Base-by-base conservation (phyloP, 2,797 vertebrate species). In the Notamacropus eugenii region DNA sequence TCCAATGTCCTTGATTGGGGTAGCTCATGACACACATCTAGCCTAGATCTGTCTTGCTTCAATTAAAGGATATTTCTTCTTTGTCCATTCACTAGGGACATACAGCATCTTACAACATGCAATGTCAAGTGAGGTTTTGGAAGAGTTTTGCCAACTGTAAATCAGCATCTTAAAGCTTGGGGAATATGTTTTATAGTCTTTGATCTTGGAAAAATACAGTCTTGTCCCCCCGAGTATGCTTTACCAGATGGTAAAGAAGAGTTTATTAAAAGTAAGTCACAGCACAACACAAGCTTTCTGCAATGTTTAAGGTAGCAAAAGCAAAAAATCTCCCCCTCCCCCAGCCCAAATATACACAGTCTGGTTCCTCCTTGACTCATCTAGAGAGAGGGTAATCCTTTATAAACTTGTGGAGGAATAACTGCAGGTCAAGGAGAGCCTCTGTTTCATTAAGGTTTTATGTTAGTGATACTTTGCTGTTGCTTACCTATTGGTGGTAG, bases 231-330 rank as follows among this genome's bases (percentile, higher is more conserved):
- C 31, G 95, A 94, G 62, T 95, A 91, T 1, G 52, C 94, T 94
- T 95, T 82, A 56, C n/a, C 27, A 90, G 90, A 95, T 91, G 92
- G 97, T 96, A 95, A 95, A 98, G 94, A 96, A 87, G 74, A 93
- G 97, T 96, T 97, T 98, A 93, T 97, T 98, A 98, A 97, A 97
- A 96, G 91, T 90, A 93, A 92, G 54, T 67, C 96, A 87, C 50
- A 97, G 95, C 54, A 91, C n/a, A 97, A 54, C 74, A 93, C 90
- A 95, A 87, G 31, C 6, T 94, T 98, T 97, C 46, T 96, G 91
- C 90, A 90, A 96, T 67, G 91, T 96, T 98, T 97, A 94, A 87
- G 93, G 96, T 82, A 96, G 92, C 19, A 94, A 98, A 94, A 97
- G 97, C 82, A 96, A 90, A 91, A 95, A n/a, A 74, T 94, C 34